Evolutionary conservation across 1,140 invertebrate species (phyloP).

Genomic region (Drosophila suzukii): DNA sequence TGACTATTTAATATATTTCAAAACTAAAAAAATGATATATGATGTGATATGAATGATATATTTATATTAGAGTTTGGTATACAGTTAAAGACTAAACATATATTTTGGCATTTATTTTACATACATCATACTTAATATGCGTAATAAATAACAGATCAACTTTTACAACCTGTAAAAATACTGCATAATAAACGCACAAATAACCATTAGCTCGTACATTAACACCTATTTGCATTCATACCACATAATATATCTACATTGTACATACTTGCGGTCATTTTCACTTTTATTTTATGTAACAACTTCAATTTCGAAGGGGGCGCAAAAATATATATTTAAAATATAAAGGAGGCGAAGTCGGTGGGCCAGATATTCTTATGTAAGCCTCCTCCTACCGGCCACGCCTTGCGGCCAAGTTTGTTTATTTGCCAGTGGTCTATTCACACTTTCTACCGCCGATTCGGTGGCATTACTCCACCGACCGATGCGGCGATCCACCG

Average conservation of each 20-base stretch:
- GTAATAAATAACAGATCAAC: background rate
- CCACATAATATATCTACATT: background rate
- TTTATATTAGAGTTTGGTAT: too few species aligned
- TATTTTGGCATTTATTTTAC: too few species aligned
- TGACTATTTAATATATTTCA: too few species aligned
- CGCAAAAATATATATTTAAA: background rate
- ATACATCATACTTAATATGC: background rate
- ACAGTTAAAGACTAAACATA: too few species aligned
- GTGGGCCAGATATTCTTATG: constrained; percentile 41
- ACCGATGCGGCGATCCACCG: constrained; percentile 9
- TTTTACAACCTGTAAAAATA: constrained; percentile 5
- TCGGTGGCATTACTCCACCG: constrained; percentile 26
- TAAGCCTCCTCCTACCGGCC: constrained; percentile 32
- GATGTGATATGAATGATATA: too few species aligned
- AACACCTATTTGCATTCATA: constrained; percentile 38
- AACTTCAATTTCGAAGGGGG: constrained; percentile 5
- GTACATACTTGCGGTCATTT: constrained; percentile 19
- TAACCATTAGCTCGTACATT: constrained; percentile 22
- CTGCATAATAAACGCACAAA: background rate
- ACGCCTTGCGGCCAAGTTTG: constrained; percentile 11
- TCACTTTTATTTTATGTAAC: constrained; percentile 40
- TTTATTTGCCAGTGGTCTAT: constrained; percentile 14
- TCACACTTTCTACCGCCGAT: constrained; percentile 65
- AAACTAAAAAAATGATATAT: too few species aligned
- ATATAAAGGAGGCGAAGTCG: constrained; percentile 10